Evolutionary conservation across 2,113 vertebrate genomes (phyloP).

Genomic region (Solenodon paradoxus): DNA sequence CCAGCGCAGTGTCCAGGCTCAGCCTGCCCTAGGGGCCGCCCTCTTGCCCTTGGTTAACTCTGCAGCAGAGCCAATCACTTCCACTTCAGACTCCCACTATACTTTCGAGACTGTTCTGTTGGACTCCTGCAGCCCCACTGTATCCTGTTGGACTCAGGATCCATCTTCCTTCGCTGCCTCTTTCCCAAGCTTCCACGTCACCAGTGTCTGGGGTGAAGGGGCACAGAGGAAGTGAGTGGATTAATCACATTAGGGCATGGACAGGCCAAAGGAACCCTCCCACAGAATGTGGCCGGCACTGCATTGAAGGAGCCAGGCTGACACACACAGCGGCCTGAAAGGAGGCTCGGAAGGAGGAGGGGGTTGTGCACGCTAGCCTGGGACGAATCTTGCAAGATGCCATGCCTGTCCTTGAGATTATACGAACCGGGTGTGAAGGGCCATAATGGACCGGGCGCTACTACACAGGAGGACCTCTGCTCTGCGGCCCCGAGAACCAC

Average conservation of each 20-base stretch:
- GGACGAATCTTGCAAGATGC: too few relatives aligned
- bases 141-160: background rate
- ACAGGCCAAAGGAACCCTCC: too few relatives aligned
- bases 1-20: background rate
- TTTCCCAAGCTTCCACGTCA: too few relatives aligned
- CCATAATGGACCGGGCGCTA: background rate
- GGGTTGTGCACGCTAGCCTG: accelerated
- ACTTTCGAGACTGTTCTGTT: background rate
- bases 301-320: background rate
- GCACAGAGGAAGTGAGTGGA: too few relatives aligned
- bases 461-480: accelerated
- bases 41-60: background rate
- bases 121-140: background rate
- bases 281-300: too few relatives aligned
- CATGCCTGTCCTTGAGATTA: background rate
- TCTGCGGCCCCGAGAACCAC: background rate
- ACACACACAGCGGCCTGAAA: background rate
- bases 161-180: background rate
- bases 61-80: background rate
- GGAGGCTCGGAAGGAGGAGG: background rate
- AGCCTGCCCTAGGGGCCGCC: too few relatives aligned
- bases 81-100: background rate
- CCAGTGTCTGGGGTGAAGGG: too few relatives aligned
- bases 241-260: too few relatives aligned
- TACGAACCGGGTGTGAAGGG: background rate